Evolutionary conservation across 2,797 vertebrate genomes (phyloP), one percentile per base, ranked within the genome.

Genomic region (Alca torda): DNA sequence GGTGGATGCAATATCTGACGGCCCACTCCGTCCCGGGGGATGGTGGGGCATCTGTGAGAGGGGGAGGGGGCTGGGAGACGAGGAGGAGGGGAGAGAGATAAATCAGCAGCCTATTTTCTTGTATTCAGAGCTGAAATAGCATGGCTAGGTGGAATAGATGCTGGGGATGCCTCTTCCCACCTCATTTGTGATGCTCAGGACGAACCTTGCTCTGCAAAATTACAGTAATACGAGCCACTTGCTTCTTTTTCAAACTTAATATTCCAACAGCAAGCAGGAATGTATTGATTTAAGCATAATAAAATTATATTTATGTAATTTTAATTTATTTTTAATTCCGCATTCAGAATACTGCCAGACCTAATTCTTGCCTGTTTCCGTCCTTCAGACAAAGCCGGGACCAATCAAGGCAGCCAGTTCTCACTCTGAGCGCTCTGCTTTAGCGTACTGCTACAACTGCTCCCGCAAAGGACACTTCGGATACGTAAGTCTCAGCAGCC

Each of bases 401-500:
- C 98, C 98, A 87, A 97, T 98, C 74, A 96, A 95, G 92, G 94
- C 87, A 11, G 93, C 95, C 1, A 28, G 80, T 35, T 87, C 92
- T 14, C 84, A 67, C 50, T 63, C 83, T 1, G 63, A 90, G 86
- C 97, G 83, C n/a, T 97, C 97, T 7, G 26, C 90, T 3, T 61
- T 79, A 2, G 61, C 50, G 4, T 98, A 98, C 92, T 98, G 98
- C 97, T 98, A 98, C 96, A 98, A 98, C 92, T 98, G 98, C 23
- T 98, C 97, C 50, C 96, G 59, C 35, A 94, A 93, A 90, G 98
- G 98, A 61, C 98, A 98, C 89, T 98, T 98, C 2, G 98, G 98
- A 97, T 97, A 97, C 2, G 98, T 98, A 95, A 98, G 98, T 98
- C 46, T 76, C 20, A 51, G 18, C 60, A 17, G 8, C 10, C 14